Percentiles rank a stretch among this genome's conserved stretches.
These are phyloP conservation scores for Cataglyphis albicans DNA, from an alignment of 2,888 invertebrate species.

Conservation along the genomic window DNA sequence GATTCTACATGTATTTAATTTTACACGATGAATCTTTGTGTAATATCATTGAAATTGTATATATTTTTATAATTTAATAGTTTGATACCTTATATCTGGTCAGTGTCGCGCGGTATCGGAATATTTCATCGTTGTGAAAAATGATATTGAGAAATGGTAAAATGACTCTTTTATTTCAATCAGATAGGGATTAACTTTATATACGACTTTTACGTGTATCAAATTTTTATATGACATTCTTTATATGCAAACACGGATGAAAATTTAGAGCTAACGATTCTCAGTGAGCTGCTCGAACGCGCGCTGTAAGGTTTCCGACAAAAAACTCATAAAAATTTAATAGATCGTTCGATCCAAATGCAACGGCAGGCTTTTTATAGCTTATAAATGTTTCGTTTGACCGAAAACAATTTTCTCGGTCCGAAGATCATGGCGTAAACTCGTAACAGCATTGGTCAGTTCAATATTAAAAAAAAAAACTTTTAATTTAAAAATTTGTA, in stretches of 20 bases:
- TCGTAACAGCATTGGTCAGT: conserved; percentile 46
- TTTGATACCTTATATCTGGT: conserved; percentile 12
- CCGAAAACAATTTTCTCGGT: conserved; percentile 80
- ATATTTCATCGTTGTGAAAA: conserved; percentile 8
- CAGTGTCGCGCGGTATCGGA: neutral
- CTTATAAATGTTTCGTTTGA: conserved; percentile 82
- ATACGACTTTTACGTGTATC: conserved; percentile 39
- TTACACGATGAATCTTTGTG: neutral
- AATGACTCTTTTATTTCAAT: conserved; percentile 47
- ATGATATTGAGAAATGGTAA: conserved; percentile 21
- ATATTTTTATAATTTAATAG: neutral
- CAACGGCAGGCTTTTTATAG: conserved; percentile 76
- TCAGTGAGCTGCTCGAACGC: conserved; percentile 40
- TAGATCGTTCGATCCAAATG: conserved; percentile 80
- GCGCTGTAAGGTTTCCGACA: conserved; percentile 63
- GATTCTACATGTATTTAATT: neutral
- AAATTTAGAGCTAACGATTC: conserved; percentile 50
- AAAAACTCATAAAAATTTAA: conserved; percentile 82
- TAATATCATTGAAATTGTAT: neutral
- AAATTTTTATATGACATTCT: conserved; percentile 40
- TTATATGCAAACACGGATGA: conserved; percentile 35
- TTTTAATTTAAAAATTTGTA: conserved; percentile 27
- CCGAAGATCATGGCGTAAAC: conserved; percentile 46
- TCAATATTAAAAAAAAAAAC: conserved; percentile 36
- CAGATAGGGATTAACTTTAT: conserved; percentile 44